A percentile compares a stretch with the other conserved stretches of the same genome.
Evolutionary conservation across 2,888 invertebrate species (phyloP).

Genomic region (Ormia ochracea): DNA sequence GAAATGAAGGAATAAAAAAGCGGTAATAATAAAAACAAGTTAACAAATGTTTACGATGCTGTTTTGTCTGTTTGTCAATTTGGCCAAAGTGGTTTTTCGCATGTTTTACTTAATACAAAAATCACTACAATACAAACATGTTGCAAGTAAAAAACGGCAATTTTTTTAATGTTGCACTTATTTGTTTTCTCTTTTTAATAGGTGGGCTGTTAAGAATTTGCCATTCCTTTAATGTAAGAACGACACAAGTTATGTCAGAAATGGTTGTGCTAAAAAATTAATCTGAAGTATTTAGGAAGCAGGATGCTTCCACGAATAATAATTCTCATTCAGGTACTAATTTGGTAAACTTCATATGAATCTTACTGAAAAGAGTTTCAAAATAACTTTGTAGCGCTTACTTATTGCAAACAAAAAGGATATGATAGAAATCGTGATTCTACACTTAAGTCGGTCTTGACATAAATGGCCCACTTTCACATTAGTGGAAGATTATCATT

Average conservation of each 20-base stretch:
- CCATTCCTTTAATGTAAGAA: not conserved
- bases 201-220: not conserved
- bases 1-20: constrained; percentile 26
- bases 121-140: constrained; percentile 12
- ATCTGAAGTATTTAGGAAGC: too few species aligned
- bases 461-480: not conserved
- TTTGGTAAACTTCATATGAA: too few species aligned
- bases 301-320: too few species aligned
- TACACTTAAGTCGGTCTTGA: not conserved
- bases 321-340: too few species aligned
- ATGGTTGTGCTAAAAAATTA: too few species aligned
- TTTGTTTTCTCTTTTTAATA: not conserved
- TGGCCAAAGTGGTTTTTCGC: constrained; percentile 76
- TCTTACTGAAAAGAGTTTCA: too few species aligned
- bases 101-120: constrained; percentile 73
- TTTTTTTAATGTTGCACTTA: constrained; percentile 19
- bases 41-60: constrained; percentile 48
- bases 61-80: constrained; percentile 70
- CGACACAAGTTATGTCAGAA: not conserved
- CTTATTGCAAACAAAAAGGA: too few species aligned
- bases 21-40: constrained; percentile 45
- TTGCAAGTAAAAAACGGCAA: constrained; percentile 7
- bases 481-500: constrained; percentile 10
- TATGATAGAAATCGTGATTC: not conserved
- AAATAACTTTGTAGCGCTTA: too few species aligned